Evolutionary conservation across 2,888 invertebrate species (phyloP).

Genomic region (Pantelozetes paolii): DNA sequence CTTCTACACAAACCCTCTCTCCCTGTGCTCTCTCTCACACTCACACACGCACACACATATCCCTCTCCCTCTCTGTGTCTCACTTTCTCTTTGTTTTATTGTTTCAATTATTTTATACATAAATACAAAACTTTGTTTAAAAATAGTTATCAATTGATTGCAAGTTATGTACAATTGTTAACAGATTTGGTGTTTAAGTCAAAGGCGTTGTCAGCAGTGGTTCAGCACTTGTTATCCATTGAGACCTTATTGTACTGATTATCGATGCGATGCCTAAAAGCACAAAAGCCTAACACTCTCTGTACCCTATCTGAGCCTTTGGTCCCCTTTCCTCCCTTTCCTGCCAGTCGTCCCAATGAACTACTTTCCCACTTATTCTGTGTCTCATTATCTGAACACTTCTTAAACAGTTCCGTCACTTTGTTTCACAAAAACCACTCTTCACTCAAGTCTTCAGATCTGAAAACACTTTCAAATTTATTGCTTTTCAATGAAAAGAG

Average conservation of each 20-base stretch:
- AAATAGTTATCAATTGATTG: neutral
- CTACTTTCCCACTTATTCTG: neutral
- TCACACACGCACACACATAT: neutral
- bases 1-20: too few relatives aligned
- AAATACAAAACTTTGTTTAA: neutral
- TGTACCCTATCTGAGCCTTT: neutral
- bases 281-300: too few relatives aligned
- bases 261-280: too few relatives aligned
- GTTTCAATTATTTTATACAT: neutral
- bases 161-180: too few relatives aligned
- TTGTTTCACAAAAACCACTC: neutral
- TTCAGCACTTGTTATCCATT: neutral
- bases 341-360: neutral
- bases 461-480: neutral
- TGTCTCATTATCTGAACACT: too few relatives aligned
- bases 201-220: neutral
- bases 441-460: neutral
- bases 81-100: neutral
- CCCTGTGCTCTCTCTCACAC: too few relatives aligned
- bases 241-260: neutral
- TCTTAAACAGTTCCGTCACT: neutral
- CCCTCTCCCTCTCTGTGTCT: neutral
- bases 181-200: neutral
- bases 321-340: slow-evolving; percentile 1
- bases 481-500: neutral